Percentiles rank a stretch among this genome's conserved stretches.
Conservation (phyloP, 2,797 vertebrate species). For the Schizothorax lantsangensis region DNA sequence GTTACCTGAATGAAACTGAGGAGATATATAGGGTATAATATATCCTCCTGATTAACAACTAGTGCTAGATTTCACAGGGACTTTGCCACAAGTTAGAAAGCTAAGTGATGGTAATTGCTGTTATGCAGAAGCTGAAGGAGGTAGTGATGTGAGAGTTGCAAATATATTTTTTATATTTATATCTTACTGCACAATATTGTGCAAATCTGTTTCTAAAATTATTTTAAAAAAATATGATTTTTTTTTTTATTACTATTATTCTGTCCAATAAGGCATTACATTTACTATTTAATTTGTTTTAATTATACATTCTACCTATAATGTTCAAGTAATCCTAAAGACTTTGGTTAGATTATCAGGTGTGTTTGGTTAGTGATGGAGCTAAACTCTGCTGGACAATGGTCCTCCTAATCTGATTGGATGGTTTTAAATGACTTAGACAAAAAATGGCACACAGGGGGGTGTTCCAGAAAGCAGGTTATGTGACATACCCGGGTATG, state of each 20-base stretch:
- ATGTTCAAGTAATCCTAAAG: background rate
- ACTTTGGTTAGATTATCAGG: background rate
- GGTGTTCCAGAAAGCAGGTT: no score
- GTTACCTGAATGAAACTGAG: background rate
- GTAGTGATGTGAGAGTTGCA: background rate
- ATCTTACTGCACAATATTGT: no score
- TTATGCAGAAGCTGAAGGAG: background rate
- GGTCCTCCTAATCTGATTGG: background rate
- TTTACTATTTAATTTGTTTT: no score
- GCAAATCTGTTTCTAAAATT: no score
- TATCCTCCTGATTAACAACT: background rate
- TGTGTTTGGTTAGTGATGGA: background rate
- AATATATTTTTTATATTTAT: no score
- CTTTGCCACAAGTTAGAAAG: background rate
- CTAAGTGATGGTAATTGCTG: background rate
- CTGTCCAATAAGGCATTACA: no score
- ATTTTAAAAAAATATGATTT: no score
- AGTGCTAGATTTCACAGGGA: background rate
- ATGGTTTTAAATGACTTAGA: background rate
- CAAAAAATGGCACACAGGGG: background rate
- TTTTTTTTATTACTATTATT: no score
- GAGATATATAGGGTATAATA: background rate
- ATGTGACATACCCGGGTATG: no score
- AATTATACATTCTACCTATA: background rate
- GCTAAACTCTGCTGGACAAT: background rate